Conservation (phyloP, 2,113 vertebrate species). For the Lophotis ruficrista region DNA sequence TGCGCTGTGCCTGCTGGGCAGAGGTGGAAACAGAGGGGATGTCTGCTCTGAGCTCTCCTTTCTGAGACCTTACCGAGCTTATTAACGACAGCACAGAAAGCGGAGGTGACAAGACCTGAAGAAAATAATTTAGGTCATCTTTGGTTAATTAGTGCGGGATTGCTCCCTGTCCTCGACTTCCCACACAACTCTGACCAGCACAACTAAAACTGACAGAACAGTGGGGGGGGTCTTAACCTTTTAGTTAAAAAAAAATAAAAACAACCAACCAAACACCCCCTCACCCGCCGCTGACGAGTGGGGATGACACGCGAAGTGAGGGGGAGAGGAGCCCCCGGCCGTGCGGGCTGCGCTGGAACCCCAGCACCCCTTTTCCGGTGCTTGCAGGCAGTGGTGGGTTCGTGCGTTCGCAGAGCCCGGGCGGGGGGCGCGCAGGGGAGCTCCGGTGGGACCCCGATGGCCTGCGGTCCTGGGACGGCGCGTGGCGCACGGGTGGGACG, state of each 20-base stretch:
- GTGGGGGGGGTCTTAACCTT: neutral
- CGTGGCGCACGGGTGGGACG: accelerated
- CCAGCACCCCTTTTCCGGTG: neutral
- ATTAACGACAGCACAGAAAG: neutral
- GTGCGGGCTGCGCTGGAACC: accelerated
- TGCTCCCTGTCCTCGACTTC: neutral
- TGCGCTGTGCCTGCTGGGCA: neutral
- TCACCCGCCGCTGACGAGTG: neutral
- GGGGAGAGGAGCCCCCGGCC: neutral
- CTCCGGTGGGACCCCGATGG: neutral
- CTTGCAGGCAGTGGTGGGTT: neutral
- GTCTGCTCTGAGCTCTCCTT: neutral
- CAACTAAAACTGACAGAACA: neutral
- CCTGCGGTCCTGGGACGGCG: accelerated
- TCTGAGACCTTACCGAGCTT: neutral
- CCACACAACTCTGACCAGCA: neutral
- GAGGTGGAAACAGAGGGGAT: neutral
- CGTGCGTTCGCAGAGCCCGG: neutral
- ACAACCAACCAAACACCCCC: neutral
- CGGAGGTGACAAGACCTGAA: neutral
- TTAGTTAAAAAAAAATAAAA: neutral
- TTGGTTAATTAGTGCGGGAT: neutral
- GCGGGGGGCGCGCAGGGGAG: neutral
- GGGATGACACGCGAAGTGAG: accelerated
- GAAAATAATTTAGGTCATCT: neutral